Evolutionary conservation across 2,113 vertebrate species (phyloP), one percentile per base, ranked within the genome.

Genomic region (Illadopsis cleaveri): DNA sequence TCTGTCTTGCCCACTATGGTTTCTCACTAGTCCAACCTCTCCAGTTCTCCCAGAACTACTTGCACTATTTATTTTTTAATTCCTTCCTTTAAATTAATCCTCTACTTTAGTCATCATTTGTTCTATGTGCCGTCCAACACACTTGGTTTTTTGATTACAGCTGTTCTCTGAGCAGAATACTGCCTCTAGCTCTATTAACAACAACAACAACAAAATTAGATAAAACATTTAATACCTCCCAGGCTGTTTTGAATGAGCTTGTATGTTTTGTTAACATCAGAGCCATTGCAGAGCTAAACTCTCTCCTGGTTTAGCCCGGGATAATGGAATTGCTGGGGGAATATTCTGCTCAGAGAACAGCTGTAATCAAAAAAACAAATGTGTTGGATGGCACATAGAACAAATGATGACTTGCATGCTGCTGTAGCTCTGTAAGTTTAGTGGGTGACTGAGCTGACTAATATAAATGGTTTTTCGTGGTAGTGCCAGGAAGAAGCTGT

Each of bases 201-300:
- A 22, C 71, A 90, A 51, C 45, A 92, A 56, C 57, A 92, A 56
- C 51, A 93, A 70, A 86, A 86, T 75, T 48, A 78, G 82, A 86
- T 86, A 71, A 81, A 94, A 64, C n/a, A 51, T 76, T 95, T 90
- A 72, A 65, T 96, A 89, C 37, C 56, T 92, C 66, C 69, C 64
- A 90, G 82, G 82, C 53, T 86, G 53, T 71, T 92, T 75, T 61
- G 61, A 90, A 92, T 81, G 72, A 86, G 19, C 28, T 77, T 75
- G 25, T 89, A 5, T 93, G 54, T 93, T 96, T 93, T 88, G 47
- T 86, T 88, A 88, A 70, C 71, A 66, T 50, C 30, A 60, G 89
- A 92, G 42, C 33, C 38, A 35, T 31, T 65, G 72, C 40, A 87
- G 77, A 94, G 50, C 60, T 86, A 28, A 84, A 45, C 11, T 86